Conservation (phyloP, 1,140 invertebrate species). For the Diorhabda carinulata region DNA sequence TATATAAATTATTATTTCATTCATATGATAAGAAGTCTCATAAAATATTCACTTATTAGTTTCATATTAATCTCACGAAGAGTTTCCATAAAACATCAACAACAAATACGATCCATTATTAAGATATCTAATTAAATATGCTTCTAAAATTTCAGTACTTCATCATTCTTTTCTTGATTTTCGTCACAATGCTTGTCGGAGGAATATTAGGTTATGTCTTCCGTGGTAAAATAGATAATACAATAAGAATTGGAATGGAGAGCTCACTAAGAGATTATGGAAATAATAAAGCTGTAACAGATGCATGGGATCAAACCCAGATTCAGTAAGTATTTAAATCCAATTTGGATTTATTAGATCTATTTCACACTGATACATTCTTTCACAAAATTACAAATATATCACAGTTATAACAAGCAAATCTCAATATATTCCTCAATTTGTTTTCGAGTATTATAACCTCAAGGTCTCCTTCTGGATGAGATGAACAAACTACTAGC, state of each 20-base stretch:
- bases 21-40: no score
- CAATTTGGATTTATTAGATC: background rate
- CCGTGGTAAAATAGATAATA: conserved; percentile 68
- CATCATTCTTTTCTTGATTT: conserved; percentile 78
- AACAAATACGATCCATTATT: no score
- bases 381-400: background rate
- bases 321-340: conserved; percentile 38
- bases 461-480: no score
- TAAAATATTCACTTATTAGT: no score
- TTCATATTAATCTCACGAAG: no score
- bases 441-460: background rate
- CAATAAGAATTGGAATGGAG: conserved; percentile 73
- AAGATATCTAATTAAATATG: no score
- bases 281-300: conserved; percentile 60
- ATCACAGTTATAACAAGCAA: background rate
- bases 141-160: conserved; percentile 67
- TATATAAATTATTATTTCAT: no score
- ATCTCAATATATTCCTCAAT: background rate
- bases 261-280: conserved; percentile 70
- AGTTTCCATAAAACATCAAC: no score
- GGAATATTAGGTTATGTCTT: conserved; percentile 87
- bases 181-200: conserved; percentile 82
- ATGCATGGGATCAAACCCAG: conserved; percentile 81
- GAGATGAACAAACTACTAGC: no score
- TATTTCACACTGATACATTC: background rate